Evolutionary conservation across 2,888 invertebrate genomes (phyloP), one percentile per base, ranked within the genome.

Genomic region (Acrocera orbiculus): DNA sequence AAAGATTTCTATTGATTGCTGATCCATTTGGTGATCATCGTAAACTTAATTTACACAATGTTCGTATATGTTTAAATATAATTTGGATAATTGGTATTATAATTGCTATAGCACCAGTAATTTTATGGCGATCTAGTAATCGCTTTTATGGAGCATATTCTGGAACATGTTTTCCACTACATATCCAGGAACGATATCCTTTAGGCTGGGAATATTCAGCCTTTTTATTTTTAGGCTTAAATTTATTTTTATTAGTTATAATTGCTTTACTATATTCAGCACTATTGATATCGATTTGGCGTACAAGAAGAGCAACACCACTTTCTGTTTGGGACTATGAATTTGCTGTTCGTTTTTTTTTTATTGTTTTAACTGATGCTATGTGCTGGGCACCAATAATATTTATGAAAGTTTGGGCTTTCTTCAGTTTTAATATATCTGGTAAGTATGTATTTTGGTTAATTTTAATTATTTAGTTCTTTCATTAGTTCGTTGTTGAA

Each of bases 151-250:
- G 76, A 10, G 64, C 65, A 14, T 54, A 60, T 32, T 73, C 72
- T 34, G 71, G 74, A 27, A 67, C 76, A 46, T 78, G 78, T 44
- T 73, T 77, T 45, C 77, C 77, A 1, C 52, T 78, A 15, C 74
- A 76, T 51, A 69, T 77, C 38, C 70, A 71, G 40, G 73, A 77
- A 40, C 70, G 74, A 1, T 76, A 61, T 51, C 61, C 69, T 4
- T 46, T 67, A 16, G 77, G 78, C 13, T 78, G 76, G 76, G 64
- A 76, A 47, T 78, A 76, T 47, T 76, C 76, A 2, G 69, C 74
- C 0, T 70, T 76, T 46, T 66, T 78, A 39, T 74, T 76, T 47
- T 57, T 77, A 16, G 75, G 73, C 13, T 51, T 77, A 14, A 77
- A 78, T 52, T 58, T 69, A 7, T 46, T 64, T 17, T 62, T 73